Evolutionary conservation across 1,140 invertebrate species (phyloP), one percentile per base, ranked within the genome.

Genomic region (Trichomalopsis sarcophagae): DNA sequence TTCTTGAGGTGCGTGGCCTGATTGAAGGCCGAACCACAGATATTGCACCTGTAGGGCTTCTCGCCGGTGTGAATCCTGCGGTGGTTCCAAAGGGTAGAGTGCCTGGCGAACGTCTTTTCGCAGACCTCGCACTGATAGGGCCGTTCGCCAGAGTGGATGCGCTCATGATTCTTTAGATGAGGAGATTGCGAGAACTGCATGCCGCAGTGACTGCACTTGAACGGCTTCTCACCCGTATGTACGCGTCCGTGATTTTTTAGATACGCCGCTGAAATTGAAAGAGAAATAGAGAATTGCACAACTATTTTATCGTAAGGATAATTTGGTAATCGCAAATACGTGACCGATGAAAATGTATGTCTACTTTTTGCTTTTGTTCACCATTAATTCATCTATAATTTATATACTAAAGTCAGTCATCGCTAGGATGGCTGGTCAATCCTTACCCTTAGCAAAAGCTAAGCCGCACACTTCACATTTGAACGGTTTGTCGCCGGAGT

Each of bases 21-120:
- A 91, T 97, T 97, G 89, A 97, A 97, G 36, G 96, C 96, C 9
- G 96, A 97, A 2, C 96, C 96, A 89, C 97, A 97, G 50, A 96
- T 96, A 79, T 97, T 96, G 93, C 97, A 97, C 87, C 95, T 95
- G 89, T 97, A 97, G 13, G 97, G 97, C 91, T 98, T 97, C 93
- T 98, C 97, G 23, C 97, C 97, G 5, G 98, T 99, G 91, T 99
- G 98, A 86, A 99, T 99, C 83, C 98, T 95, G 71, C 97, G 94
- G 91, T 99, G 98, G 91, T 97, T 98, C 96, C 97, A 97, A 66
- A 98, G 93, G 1, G 97, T 98, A 40, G 96, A 97, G 92, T 96
- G 97, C 89, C 96, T 95, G 73, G 96, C 97, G 90, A 97, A 98
- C 27, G 97, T 97, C 93, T 98, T 98, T 88, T 97, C 96, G 90